Evolutionary conservation across 1,140 invertebrate species (phyloP), one percentile per base, ranked within the genome.

Genomic region (Camponotus pennsylvanicus): DNA sequence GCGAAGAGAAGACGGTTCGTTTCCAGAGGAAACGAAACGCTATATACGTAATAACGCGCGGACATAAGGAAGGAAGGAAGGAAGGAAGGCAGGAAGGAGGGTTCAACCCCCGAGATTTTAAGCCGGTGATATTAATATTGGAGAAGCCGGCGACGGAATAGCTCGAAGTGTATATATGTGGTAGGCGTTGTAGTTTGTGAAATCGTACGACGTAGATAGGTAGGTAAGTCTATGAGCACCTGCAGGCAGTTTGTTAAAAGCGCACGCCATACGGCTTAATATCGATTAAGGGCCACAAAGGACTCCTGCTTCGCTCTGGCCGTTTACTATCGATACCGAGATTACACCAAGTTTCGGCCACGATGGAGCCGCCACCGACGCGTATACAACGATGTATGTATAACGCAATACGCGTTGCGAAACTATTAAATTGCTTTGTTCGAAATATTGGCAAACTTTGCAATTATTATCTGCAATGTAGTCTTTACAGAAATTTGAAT

Each of bases 271-370:
- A 49, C 15, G 49, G 77, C 77, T 82, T 89, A 75, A 89, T 88
- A 89, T 89, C 87, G 87, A 90, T 90, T 86, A 63, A 82, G 55
- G 18, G 57, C 78, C 78, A 89, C 77, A 89, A 90, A 90, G 84
- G 73, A 83, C 18, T 83, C 71, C 27, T 13, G 37, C 18, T 82
- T 82, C 42, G 52, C 66, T 11, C 27, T 40, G 55, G 40, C 69
- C 55, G 55, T 75, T 75, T 73, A 73, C 32, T 61, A 73, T 42
- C 55, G 13, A 83, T 73, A 73, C 27, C 37, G 79, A 82, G 67
- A 82, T 82, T 83, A 83, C 55, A 37, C 42, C 6, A 83, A 75
- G 55, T 83, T 83, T 83, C 79, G 69, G 55, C 13, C 40, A n/a
- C 45, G 42, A 37, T 37, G 27, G 32, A 78, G 7, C 27, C 15